Conservation (phyloP, 2,113 vertebrate species). For the Sapajus apella region DNA sequence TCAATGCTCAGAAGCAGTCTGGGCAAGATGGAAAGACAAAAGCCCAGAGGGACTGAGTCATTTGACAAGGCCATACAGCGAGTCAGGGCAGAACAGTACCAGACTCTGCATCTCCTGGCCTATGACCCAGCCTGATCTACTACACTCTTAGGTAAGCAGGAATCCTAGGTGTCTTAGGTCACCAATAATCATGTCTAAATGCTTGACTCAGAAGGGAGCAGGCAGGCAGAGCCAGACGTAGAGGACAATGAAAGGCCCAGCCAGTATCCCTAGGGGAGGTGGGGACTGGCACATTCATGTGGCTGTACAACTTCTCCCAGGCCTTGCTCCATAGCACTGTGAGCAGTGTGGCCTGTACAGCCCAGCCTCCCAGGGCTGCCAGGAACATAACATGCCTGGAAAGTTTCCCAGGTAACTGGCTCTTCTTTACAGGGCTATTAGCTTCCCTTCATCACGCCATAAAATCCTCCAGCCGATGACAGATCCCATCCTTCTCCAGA, state of each 20-base stretch:
- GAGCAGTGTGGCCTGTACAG: background rate
- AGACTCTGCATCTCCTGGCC: too few relatives aligned
- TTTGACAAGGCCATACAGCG: background rate
- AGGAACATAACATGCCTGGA: background rate
- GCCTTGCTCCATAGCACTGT: background rate
- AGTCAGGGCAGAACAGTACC: background rate
- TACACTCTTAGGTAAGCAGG: background rate
- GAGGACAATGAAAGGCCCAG: background rate
- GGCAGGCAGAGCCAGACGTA: background rate
- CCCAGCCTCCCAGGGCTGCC: background rate
- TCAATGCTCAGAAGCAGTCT: background rate
- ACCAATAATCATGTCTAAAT: background rate
- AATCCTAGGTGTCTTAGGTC: background rate
- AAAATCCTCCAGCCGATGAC: fast-evolving
- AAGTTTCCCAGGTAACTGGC: conserved; percentile 7
- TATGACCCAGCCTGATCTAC: background rate
- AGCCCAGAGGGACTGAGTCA: background rate
- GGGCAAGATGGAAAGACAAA: background rate
- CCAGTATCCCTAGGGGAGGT: background rate
- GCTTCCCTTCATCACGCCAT: conserved; percentile 36
- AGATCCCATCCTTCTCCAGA: background rate
- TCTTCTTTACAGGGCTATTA: conserved; percentile 6
- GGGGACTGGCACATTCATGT: fast-evolving
- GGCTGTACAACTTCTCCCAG: background rate
- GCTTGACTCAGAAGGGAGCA: background rate